Evolutionary conservation across 2,888 invertebrate genomes (phyloP).

Genomic region (Drosophila paramelanica): DNA sequence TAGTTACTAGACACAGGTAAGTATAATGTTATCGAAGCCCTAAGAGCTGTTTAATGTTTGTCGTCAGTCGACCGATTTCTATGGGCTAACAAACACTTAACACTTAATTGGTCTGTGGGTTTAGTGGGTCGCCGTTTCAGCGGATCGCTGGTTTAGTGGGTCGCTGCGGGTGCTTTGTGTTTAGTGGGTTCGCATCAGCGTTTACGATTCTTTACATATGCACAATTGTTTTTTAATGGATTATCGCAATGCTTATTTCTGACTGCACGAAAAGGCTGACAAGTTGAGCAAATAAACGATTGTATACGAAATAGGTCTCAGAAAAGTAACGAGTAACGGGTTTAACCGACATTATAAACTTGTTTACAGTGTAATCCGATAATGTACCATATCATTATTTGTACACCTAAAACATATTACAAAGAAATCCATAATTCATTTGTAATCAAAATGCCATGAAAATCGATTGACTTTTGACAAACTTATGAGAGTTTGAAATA

Average conservation of each 20-base stretch:
- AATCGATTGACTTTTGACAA: too few species aligned
- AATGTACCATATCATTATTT: too few species aligned
- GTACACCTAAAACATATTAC: too few species aligned
- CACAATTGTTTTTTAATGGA: neutral
- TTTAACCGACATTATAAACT: too few species aligned
- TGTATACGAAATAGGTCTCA: neutral
- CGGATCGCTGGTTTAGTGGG: conserved; percentile 15
- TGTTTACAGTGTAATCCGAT: too few species aligned
- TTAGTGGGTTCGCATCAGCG: conserved; percentile 5
- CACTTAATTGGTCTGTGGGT: conserved; percentile 27
- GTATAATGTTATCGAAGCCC: conserved; percentile 20
- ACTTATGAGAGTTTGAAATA: too few species aligned
- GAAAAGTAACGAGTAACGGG: neutral
- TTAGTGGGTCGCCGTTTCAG: conserved; percentile 10
- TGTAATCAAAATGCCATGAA: too few species aligned
- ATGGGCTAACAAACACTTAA: conserved; percentile 38
- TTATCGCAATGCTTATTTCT: conserved; percentile 6
- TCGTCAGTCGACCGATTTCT: conserved; percentile 17
- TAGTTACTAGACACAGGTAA: conserved; percentile 28
- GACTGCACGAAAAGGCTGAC: conserved; percentile 18
- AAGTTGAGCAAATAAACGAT: neutral
- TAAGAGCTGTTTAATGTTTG: conserved; percentile 45
- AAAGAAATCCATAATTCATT: too few species aligned
- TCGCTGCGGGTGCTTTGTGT: conserved; percentile 10
- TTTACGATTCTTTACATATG: conserved; percentile 12